Conservation (phyloP, 2,888 invertebrate species). For the Limnephilus rhombicus region DNA sequence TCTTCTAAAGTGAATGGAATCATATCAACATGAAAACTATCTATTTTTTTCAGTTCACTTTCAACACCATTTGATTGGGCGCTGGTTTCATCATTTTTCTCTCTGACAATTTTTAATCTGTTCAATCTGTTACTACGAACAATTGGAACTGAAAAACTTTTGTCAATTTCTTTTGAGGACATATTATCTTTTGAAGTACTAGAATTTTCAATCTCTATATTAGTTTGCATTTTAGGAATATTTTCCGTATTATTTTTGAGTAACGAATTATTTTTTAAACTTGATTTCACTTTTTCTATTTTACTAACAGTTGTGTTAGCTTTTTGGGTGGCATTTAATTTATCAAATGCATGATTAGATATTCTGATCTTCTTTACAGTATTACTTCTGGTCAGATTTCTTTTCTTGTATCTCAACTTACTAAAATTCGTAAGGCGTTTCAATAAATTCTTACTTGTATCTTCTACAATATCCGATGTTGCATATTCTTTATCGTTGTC, state of each 20-base stretch:
- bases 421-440: conserved; percentile 18
- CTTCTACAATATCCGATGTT: background rate
- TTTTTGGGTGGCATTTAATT: background rate
- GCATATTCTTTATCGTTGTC: background rate
- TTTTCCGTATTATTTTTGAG: background rate
- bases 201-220: background rate
- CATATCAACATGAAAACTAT: conserved; percentile 51
- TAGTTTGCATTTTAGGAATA: background rate
- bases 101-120: background rate
- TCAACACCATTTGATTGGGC: background rate
- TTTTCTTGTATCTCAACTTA: conserved; percentile 40
- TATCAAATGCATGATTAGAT: background rate
- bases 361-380: background rate
- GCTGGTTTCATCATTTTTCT: background rate
- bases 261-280: background rate
- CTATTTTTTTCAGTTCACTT: background rate
- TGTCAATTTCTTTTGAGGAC: background rate
- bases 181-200: background rate
- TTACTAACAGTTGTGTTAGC: background rate
- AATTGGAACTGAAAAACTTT: background rate
- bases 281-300: background rate
- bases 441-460: conserved; percentile 12
- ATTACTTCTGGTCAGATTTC: background rate
- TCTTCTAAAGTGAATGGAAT: conserved; percentile 63
- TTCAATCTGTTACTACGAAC: background rate